phyloP scores from a whole-genome alignment of 2,113 vertebrate genomes.

The Tenebrosternarchus preto region DNA sequence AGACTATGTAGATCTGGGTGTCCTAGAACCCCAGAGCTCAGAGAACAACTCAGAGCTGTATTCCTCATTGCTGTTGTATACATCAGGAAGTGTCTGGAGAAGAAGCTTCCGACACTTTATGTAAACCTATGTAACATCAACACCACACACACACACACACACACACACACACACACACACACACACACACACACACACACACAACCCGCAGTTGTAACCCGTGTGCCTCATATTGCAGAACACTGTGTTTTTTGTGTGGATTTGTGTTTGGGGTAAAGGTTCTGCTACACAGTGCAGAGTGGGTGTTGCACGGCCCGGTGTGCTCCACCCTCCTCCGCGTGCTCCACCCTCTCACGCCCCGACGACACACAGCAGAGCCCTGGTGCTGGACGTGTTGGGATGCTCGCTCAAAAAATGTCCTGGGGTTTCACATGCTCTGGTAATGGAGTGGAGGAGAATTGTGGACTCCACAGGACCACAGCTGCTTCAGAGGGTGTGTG shows the following conservation, averaged over 20 bases:
- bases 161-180: no score
- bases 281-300: no score
- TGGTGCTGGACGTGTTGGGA: neutral
- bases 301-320: no score
- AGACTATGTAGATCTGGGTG: neutral
- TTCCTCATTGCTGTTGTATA: neutral
- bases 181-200: no score
- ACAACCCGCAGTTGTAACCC: no score
- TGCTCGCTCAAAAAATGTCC: neutral
- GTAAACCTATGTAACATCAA: neutral
- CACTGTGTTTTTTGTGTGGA: no score
- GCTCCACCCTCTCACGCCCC: neutral
- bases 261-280: no score
- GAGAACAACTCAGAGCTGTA: neutral
- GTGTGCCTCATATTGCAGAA: no score
- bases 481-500: neutral
- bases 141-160: no score
- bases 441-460: neutral
- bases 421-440: neutral
- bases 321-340: neutral
- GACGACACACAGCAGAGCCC: neutral
- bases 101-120: slow-evolving; percentile 15
- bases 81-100: neutral
- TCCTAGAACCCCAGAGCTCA: neutral
- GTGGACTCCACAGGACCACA: no score